Conservation (phyloP, 2,113 vertebrate species). For the Mirza zaza region DNA sequence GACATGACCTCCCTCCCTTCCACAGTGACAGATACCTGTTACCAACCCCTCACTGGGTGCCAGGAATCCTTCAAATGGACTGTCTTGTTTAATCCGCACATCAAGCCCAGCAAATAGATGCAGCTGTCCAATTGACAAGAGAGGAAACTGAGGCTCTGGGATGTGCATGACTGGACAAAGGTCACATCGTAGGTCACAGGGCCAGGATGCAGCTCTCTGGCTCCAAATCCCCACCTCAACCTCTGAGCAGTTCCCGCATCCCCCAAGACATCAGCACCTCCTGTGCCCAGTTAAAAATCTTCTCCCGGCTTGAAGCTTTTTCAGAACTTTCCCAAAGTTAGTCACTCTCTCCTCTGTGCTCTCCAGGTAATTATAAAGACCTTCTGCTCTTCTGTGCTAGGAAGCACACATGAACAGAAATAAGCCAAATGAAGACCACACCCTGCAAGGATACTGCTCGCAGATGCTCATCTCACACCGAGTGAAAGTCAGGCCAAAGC, state of each 20-base stretch:
- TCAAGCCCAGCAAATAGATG: not conserved
- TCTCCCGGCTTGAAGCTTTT: not conserved
- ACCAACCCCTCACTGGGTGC: not conserved
- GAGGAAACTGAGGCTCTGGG: not conserved
- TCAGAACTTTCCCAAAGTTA: not conserved
- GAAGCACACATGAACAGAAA: not conserved
- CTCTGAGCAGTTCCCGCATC: not conserved
- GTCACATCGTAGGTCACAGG: not conserved
- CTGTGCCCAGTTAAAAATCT: not conserved
- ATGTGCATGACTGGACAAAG: not conserved
- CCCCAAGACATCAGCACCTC: not conserved
- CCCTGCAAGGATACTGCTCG: fast-evolving
- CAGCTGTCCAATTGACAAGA: not conserved
- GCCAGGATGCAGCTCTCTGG: not conserved
- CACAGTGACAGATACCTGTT: not conserved
- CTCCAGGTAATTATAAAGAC: not conserved
- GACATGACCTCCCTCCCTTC: fast-evolving
- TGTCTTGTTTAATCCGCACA: not conserved
- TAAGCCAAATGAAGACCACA: not conserved
- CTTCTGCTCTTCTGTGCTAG: not conserved
- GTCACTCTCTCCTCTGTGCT: not conserved
- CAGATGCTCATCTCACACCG: fast-evolving
- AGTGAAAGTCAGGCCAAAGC: not conserved
- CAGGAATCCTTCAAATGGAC: not conserved
- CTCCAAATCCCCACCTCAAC: not conserved